Conservation (phyloP, 2,113 vertebrate species). For the Scolopax mira region DNA sequence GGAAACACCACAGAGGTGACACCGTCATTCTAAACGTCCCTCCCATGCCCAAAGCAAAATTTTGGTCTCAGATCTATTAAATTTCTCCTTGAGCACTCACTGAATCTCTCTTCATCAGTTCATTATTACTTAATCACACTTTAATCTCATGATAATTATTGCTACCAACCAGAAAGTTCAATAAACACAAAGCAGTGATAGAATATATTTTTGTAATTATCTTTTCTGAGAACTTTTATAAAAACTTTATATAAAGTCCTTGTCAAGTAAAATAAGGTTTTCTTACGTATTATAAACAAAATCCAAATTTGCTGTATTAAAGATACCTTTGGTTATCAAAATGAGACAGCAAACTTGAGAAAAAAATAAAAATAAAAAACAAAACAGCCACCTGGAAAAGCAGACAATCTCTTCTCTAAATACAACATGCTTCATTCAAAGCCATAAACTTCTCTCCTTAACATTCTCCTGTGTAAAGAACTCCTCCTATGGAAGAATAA, state of each 20-base stretch:
- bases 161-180: not conserved
- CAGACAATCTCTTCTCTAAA: not conserved
- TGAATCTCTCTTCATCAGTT: not conserved
- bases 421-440: not conserved
- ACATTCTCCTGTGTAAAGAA: not conserved
- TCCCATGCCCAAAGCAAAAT: not conserved
- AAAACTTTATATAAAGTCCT: not conserved
- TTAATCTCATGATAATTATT: not conserved
- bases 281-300: not conserved
- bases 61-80: accelerated
- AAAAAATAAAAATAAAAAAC: no score
- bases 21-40: not conserved
- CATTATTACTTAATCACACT: not conserved
- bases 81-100: not conserved
- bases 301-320: not conserved
- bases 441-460: not conserved
- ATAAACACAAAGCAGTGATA: not conserved
- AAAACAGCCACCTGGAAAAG: not conserved
- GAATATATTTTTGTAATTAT: not conserved
- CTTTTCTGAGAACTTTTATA: not conserved
- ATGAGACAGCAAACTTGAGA: not conserved
- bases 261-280: not conserved
- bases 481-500: not conserved
- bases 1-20: not conserved
- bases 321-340: not conserved